These are phyloP conservation scores for Garrulus glandarius DNA, from an alignment of 2,797 vertebrate species.

Conservation along the genomic window DNA sequence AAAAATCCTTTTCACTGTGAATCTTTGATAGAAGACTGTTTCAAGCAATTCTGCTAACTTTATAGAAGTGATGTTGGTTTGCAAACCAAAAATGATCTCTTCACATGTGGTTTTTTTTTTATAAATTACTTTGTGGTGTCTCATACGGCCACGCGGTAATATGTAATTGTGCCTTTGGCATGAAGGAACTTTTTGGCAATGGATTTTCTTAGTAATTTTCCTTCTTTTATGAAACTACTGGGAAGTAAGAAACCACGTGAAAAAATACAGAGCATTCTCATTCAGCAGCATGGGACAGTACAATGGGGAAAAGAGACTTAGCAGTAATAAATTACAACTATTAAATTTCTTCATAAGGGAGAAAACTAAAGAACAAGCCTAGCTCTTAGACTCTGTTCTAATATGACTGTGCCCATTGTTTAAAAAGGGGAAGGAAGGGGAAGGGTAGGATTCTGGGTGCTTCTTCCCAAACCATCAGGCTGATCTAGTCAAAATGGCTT, in stretches of 20 bases:
- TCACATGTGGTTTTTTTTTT: background rate
- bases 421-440: background rate
- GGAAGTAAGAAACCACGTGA: background rate
- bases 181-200: background rate
- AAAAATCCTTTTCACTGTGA: background rate
- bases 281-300: background rate
- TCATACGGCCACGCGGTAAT: rapidly evolving
- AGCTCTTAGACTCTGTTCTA: background rate
- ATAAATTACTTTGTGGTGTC: background rate
- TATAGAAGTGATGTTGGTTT: background rate
- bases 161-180: background rate
- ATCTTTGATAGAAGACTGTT: background rate
- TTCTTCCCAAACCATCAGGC: background rate
- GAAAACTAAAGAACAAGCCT: background rate
- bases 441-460: background rate
- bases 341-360: background rate
- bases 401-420: background rate
- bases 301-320: background rate
- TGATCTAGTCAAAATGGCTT: background rate
- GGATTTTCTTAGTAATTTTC: background rate
- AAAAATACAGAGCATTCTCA: background rate
- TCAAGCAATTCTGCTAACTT: background rate
- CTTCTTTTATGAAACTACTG: background rate
- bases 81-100: background rate
- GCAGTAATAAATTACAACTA: background rate